These are phyloP conservation scores for Copidosoma floridanum DNA, from an alignment of 1,140 invertebrate species.

Conservation along the genomic window DNA sequence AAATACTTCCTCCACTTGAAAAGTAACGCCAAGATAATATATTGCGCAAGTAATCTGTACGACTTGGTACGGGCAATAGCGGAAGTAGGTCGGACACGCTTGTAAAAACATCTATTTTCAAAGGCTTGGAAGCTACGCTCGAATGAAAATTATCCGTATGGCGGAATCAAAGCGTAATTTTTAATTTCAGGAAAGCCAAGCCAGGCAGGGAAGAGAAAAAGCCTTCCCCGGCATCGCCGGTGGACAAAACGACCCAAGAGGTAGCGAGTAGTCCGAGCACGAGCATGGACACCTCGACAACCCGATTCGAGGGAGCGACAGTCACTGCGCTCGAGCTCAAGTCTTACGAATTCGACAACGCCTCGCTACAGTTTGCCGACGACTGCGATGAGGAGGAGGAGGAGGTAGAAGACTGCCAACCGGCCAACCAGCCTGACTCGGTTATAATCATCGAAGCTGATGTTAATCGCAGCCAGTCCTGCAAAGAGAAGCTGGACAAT, in stretches of 20 bases:
- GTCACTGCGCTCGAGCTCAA: not conserved
- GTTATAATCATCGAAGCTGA: constrained; percentile 40
- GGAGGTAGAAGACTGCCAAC: not conserved
- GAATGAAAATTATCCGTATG: too few species aligned
- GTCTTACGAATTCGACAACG: constrained; percentile 2
- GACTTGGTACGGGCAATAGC: too few species aligned
- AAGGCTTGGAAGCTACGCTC: too few species aligned
- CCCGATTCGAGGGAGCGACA: constrained; percentile 21
- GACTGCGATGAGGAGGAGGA: constrained; percentile 21
- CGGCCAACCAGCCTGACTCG: constrained; percentile 20
- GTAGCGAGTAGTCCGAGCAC: too few species aligned
- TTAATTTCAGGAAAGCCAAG: constrained; percentile 26
- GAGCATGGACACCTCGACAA: not conserved
- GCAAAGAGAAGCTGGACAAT: not conserved
- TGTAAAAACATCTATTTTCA: too few species aligned
- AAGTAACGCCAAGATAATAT: too few species aligned
- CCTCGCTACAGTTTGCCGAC: constrained; percentile 18
- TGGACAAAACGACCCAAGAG: not conserved
- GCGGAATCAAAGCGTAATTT: constrained; percentile 28
- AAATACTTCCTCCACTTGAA: too few species aligned
- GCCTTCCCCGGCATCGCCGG: not conserved
- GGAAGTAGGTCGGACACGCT: too few species aligned
- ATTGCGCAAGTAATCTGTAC: too few species aligned
- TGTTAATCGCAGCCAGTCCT: constrained; percentile 27
- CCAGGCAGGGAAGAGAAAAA: constrained; percentile 21